A percentile compares a stretch with the other conserved stretches of the same genome.
Conservation (phyloP, 2,113 vertebrate genomes). For the Macrotus californicus region DNA sequence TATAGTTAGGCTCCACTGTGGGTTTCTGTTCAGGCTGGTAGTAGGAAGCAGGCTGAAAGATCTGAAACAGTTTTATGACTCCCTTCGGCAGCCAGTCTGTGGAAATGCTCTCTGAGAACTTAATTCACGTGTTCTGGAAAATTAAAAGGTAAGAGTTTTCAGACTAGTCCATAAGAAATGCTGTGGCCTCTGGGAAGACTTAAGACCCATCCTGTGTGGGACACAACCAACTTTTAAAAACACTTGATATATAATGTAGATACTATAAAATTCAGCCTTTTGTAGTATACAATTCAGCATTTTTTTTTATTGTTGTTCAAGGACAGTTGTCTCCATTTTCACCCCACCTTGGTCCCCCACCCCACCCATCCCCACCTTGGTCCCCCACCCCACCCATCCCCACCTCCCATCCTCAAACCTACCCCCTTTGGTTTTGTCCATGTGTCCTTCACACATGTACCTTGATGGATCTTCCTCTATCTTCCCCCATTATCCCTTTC, state of each 20-base stretch:
- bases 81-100: not conserved
- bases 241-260: not conserved
- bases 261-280: conserved; percentile 1
- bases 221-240: not conserved
- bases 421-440: too few relatives aligned
- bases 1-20: not conserved
- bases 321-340: too few relatives aligned
- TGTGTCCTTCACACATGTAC: too few relatives aligned
- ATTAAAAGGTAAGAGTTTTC: conserved; percentile 17
- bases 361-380: too few relatives aligned
- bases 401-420: too few relatives aligned
- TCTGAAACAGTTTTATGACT: not conserved
- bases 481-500: too few relatives aligned
- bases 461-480: too few relatives aligned
- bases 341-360: too few relatives aligned
- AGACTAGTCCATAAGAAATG: not conserved
- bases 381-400: too few relatives aligned
- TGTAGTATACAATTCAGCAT: not conserved
- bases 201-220: not conserved
- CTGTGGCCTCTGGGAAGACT: not conserved
- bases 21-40: not conserved
- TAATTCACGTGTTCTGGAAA: not conserved
- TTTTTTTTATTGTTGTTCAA: not conserved
- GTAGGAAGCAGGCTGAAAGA: not conserved
- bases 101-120: not conserved